Evolutionary conservation across 2,888 invertebrate genomes (phyloP).

Genomic region (Petrolisthes cinctipes): DNA sequence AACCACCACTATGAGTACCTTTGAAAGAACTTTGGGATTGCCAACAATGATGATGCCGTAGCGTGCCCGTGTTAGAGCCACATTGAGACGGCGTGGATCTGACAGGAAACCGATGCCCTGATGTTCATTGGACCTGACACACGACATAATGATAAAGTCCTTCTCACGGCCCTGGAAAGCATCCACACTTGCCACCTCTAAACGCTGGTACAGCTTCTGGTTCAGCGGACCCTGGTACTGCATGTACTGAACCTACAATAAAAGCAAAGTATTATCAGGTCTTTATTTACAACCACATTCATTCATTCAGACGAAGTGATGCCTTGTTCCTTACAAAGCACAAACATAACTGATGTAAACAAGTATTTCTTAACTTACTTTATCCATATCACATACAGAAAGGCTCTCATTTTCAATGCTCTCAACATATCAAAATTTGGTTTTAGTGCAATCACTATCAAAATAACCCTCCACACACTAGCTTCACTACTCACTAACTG

Average conservation of each 20-base stretch:
- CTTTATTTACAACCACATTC: not conserved
- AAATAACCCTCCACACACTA: not conserved
- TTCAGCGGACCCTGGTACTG: conserved; percentile 98
- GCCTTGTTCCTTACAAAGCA: too few relatives aligned
- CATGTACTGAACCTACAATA: conserved; percentile 86
- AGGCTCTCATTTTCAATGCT: too few relatives aligned
- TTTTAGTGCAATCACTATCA: not conserved
- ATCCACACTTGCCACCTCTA: conserved; percentile 99
- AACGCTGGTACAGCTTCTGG: conserved; percentile 96
- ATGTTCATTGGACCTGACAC: conserved; percentile 97
- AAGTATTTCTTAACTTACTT: not conserved
- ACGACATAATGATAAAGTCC: conserved; percentile 98
- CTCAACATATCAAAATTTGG: too few relatives aligned
- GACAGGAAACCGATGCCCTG: conserved; percentile 99
- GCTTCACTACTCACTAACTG: not conserved
- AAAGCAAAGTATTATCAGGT: not conserved
- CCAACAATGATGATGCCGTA: conserved; percentile 98
- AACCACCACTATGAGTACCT: conserved; percentile 71
- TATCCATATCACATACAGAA: too few relatives aligned
- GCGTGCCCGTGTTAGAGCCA: conserved; percentile 96
- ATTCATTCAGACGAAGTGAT: not conserved
- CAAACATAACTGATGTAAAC: not conserved
- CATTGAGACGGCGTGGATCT: conserved; percentile 96
- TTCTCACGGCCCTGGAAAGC: conserved; percentile 99
- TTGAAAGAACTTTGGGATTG: conserved; percentile 97